Conservation (phyloP, 1,140 invertebrate genomes). For the Saxidomus purpurata region DNA sequence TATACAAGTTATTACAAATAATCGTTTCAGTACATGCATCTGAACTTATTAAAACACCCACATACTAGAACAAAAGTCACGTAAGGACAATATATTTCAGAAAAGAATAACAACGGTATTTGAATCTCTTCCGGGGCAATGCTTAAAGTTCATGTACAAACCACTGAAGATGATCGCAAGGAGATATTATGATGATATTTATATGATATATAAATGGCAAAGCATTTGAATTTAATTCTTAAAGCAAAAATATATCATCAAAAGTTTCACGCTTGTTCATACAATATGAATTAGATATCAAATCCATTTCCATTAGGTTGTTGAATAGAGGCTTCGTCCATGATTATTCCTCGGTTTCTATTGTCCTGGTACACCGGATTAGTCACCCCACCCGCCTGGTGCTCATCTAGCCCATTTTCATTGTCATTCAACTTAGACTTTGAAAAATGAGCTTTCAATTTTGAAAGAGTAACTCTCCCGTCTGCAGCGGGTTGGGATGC, state of each 20-base stretch:
- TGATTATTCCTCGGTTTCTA: slow-evolving; percentile 37
- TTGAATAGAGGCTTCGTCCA: slow-evolving; percentile 57
- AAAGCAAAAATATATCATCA: background rate
- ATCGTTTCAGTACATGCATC: too few species aligned
- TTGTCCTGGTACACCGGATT: slow-evolving; percentile 61
- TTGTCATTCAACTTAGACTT: slow-evolving; percentile 49
- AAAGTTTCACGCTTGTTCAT: background rate
- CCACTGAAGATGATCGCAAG: too few species aligned
- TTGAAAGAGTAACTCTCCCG: slow-evolving; percentile 61
- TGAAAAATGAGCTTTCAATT: slow-evolving; percentile 64
- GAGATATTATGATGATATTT: too few species aligned
- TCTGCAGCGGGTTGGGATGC: slow-evolving; percentile 22
- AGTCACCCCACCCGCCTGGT: slow-evolving; percentile 21
- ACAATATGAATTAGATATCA: background rate
- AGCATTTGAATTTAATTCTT: slow-evolving; percentile 5
- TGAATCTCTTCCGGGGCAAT: too few species aligned
- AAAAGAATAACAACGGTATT: too few species aligned
- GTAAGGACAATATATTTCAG: too few species aligned
- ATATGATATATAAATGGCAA: background rate
- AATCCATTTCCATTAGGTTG: slow-evolving; percentile 14
- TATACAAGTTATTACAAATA: too few species aligned
- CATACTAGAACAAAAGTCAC: too few species aligned
- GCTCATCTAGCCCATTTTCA: background rate
- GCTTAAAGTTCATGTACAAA: too few species aligned
- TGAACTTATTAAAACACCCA: too few species aligned